Percentiles rank a stretch among this genome's conserved stretches.
Evolutionary conservation across 2,113 vertebrate species (phyloP).

Genomic region (Ochotona princeps): DNA sequence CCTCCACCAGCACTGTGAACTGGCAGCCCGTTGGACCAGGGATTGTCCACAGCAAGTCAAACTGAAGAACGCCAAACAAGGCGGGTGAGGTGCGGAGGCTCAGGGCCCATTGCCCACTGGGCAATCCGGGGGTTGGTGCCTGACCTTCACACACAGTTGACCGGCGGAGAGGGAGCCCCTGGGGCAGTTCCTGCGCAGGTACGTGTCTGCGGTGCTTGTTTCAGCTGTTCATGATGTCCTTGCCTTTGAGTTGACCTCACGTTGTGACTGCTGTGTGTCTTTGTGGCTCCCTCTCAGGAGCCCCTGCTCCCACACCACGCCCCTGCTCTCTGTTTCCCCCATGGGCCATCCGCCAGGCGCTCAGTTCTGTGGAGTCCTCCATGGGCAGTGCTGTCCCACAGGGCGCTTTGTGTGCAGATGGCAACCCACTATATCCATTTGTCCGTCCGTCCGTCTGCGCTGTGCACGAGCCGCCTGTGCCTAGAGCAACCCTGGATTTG

Average conservation of each 20-base stretch:
- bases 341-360: neutral
- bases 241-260: neutral
- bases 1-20: neutral
- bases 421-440: no score
- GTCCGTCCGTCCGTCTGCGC: no score
- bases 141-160: no score
- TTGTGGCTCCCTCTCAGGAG: neutral
- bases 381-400: neutral
- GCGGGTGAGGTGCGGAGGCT: neutral
- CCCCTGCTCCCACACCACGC: neutral
- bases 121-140: no score
- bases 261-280: neutral
- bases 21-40: fast-evolving
- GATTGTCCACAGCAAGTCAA: neutral
- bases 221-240: neutral
- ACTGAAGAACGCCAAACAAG: neutral
- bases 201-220: neutral
- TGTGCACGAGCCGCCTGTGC: no score
- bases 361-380: neutral
- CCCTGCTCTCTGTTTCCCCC: neutral
- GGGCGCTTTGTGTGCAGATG: neutral
- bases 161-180: no score
- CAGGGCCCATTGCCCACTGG: no score
- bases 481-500: neutral
- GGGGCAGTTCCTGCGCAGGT: fast-evolving